Evolutionary conservation across 2,797 vertebrate species (phyloP).

Genomic region (Siniperca scherzeri): DNA sequence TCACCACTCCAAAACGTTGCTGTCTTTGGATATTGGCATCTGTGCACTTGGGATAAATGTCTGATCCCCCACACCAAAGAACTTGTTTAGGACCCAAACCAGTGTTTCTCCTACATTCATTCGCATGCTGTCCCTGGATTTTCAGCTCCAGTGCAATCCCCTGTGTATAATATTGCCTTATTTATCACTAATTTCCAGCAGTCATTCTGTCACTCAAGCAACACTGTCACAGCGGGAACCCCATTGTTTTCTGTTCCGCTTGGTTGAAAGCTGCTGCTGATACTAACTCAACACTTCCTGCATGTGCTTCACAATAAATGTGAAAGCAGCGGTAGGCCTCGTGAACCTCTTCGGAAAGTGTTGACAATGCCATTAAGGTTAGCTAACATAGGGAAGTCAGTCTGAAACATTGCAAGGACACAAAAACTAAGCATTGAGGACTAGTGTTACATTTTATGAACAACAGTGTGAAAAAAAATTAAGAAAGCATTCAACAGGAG

Average conservation of each 20-base stretch:
- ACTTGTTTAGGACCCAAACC: constrained; percentile 16
- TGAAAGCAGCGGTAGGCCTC: constrained; percentile 40
- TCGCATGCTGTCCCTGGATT: constrained; percentile 27
- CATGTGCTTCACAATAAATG: constrained; percentile 47
- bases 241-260: constrained; percentile 66
- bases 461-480: not conserved
- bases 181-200: constrained; percentile 66
- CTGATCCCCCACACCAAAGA: constrained; percentile 16
- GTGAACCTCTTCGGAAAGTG: constrained; percentile 34
- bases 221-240: constrained; percentile 57
- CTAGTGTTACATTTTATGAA: constrained; percentile 4
- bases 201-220: constrained; percentile 62
- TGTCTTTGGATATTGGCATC: constrained; percentile 24
- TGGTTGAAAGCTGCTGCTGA: constrained; percentile 57
- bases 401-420: constrained; percentile 24
- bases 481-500: not conserved
- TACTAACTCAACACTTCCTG: constrained; percentile 55
- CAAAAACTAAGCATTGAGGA: constrained; percentile 6
- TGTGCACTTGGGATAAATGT: constrained; percentile 11
- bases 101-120: constrained; percentile 27
- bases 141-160: constrained; percentile 36
- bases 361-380: constrained; percentile 39
- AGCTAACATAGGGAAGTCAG: constrained; percentile 15
- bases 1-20: constrained; percentile 18
- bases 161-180: constrained; percentile 51